Percentiles rank a stretch among this genome's conserved stretches.
These are phyloP conservation scores for Drosophila tropicalis DNA, from an alignment of 1,140 invertebrate genomes.

Conservation along the genomic window DNA sequence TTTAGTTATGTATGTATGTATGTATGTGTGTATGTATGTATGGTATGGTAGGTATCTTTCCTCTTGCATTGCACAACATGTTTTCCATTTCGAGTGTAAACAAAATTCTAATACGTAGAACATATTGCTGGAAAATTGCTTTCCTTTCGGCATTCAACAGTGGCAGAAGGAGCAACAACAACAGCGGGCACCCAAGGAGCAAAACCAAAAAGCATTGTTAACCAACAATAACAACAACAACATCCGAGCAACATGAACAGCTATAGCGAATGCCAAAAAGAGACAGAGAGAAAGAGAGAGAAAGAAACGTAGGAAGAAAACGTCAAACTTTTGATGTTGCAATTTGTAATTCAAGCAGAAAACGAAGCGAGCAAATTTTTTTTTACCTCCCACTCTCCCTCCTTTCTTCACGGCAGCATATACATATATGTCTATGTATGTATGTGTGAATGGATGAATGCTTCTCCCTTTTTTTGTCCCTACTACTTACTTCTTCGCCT, in stretches of 20 bases:
- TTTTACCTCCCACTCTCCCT: constrained; percentile 20
- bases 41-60: constrained; percentile 18
- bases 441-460: constrained; percentile 64
- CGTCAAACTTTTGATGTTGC: constrained; percentile 83
- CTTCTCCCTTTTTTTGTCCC: constrained; percentile 20
- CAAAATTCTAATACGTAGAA: constrained; percentile 81
- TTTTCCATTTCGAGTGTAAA: constrained; percentile 81
- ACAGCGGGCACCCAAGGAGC: constrained; percentile 37
- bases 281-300: constrained; percentile 7
- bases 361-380: constrained; percentile 79
- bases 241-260: background rate
- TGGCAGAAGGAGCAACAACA: constrained; percentile 40
- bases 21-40: background rate
- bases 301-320: constrained; percentile 60
- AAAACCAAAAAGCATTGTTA: constrained; percentile 75
- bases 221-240: constrained; percentile 69
- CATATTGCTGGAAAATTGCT: constrained; percentile 81
- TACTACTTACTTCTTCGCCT: background rate
- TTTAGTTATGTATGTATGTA: background rate
- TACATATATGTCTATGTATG: constrained; percentile 27
- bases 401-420: constrained; percentile 27
- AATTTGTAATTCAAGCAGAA: constrained; percentile 83
- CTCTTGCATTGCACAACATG: constrained; percentile 75
- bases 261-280: background rate
- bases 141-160: constrained; percentile 71